These are phyloP conservation scores for Papilio polyxenes DNA, from an alignment of 1,140 invertebrate genomes.

Conservation along the genomic window DNA sequence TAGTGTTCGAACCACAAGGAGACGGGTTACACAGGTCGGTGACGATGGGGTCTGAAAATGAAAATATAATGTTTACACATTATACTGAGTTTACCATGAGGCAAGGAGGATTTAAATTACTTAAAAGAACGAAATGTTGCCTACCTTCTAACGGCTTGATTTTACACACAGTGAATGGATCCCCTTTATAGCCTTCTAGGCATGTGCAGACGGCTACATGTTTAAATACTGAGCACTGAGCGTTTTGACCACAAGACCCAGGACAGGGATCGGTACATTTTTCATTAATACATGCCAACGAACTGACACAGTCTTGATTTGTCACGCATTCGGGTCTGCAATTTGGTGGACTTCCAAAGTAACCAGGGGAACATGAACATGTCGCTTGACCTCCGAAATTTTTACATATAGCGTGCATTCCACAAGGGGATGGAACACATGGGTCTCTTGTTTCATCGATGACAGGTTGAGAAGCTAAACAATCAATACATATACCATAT, in stretches of 20 bases:
- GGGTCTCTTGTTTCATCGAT: slow-evolving; percentile 74
- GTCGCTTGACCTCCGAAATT: slow-evolving; percentile 81
- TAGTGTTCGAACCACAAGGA: slow-evolving; percentile 86
- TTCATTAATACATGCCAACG: slow-evolving; percentile 83
- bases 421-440: slow-evolving; percentile 84
- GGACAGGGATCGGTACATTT: slow-evolving; percentile 85
- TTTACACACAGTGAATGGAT: slow-evolving; percentile 83
- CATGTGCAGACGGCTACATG: slow-evolving; percentile 85
- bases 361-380: slow-evolving; percentile 83
- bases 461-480: slow-evolving; percentile 65
- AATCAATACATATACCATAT: slow-evolving; percentile 28
- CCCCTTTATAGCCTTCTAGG: slow-evolving; percentile 83
- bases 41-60: slow-evolving; percentile 62
- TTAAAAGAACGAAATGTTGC: slow-evolving; percentile 43
- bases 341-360: slow-evolving; percentile 84
- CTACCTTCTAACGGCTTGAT: slow-evolving; percentile 78
- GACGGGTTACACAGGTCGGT: slow-evolving; percentile 84
- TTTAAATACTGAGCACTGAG: slow-evolving; percentile 83
- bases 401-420: slow-evolving; percentile 84
- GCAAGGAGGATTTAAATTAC: background rate
- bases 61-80: slow-evolving; percentile 20
- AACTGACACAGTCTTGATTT: slow-evolving; percentile 84
- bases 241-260: slow-evolving; percentile 83
- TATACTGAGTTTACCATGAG: background rate
- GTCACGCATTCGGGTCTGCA: slow-evolving; percentile 85